Evolutionary conservation across 2,888 invertebrate species (phyloP), one percentile per base, ranked within the genome.

Genomic region (Caradrina kadenii): DNA sequence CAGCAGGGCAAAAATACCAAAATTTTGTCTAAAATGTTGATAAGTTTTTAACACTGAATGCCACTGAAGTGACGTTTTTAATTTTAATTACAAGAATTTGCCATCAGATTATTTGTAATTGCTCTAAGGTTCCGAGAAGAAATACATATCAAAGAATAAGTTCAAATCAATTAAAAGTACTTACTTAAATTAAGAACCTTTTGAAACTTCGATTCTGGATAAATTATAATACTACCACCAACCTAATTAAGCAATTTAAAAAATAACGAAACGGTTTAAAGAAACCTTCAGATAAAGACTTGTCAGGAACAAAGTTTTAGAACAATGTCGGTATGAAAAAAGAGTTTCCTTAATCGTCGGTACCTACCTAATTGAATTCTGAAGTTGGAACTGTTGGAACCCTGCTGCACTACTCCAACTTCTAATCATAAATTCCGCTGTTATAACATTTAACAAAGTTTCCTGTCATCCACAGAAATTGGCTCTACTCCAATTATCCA

Each of bases 361-460:
- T 87, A 83, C 73, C 69, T 88, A 90, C 73, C 71, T 88, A 90
- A 91, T 90, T 89, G 86, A 88, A 89, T 91, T 88, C 81, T 82
- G 84, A 89, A 90, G 86, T 90, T 88, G 82, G 69, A 73, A 75
- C 76, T 79, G 84, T 79, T 69, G 71, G 74, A 78, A 84, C 84
- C 81, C 79, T 80, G 85, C 86, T 86, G 85, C 88, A 88, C 86
- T 86, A 82, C 84, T 79, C 81, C 84, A 84, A 86, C 86, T 87
- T 88, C 87, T 90, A 89, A 91, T 90, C 89, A 91, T 91, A 91
- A 91, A 91, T 91, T 91, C 87, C 85, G 83, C 84, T 89, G 89
- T 88, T 91, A 91, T 88, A 90, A 90, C 87, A 88, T 90, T 90
- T 90, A 90, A 89, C 91, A 90, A 91, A 91, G 89, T 92, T 92